These are phyloP conservation scores for Serinus canaria DNA, from an alignment of 2,113 vertebrate genomes.

Conservation along the genomic window DNA sequence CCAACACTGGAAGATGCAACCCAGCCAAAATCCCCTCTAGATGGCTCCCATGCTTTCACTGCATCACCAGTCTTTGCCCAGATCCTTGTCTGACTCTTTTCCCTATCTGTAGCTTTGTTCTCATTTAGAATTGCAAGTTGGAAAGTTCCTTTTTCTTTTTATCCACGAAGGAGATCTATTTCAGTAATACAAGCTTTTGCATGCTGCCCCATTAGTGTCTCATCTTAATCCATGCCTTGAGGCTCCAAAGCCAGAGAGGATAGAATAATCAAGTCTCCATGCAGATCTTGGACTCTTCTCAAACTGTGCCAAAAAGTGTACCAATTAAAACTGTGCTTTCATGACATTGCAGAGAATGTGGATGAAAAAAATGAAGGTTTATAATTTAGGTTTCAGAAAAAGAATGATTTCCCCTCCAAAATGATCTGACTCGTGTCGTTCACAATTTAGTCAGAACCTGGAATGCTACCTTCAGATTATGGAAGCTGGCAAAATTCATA, in stretches of 20 bases:
- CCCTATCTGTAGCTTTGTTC: slow-evolving; percentile 2
- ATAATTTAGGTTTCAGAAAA: background rate
- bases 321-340: background rate
- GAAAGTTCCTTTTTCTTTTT: slow-evolving; percentile 8
- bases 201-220: slow-evolving; percentile 45
- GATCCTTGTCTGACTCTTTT: background rate
- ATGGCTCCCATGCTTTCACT: background rate
- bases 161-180: slow-evolving; percentile 24
- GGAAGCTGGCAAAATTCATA: slow-evolving; percentile 57
- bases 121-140: background rate
- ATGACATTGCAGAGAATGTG: background rate
- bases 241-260: slow-evolving; percentile 6
- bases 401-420: background rate
- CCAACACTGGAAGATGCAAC: background rate
- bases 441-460: slow-evolving; percentile 36
- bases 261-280: background rate
- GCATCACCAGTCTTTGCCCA: background rate
- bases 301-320: background rate
- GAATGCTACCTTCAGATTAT: slow-evolving; percentile 38
- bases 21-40: slow-evolving; percentile 1
- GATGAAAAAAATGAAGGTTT: background rate
- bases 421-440: slow-evolving; percentile 21
- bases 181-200: slow-evolving; percentile 55
- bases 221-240: slow-evolving; percentile 52
- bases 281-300: slow-evolving; percentile 10